These are phyloP conservation scores for Papilio demoleus DNA, from an alignment of 2,888 invertebrate genomes.

Conservation along the genomic window DNA sequence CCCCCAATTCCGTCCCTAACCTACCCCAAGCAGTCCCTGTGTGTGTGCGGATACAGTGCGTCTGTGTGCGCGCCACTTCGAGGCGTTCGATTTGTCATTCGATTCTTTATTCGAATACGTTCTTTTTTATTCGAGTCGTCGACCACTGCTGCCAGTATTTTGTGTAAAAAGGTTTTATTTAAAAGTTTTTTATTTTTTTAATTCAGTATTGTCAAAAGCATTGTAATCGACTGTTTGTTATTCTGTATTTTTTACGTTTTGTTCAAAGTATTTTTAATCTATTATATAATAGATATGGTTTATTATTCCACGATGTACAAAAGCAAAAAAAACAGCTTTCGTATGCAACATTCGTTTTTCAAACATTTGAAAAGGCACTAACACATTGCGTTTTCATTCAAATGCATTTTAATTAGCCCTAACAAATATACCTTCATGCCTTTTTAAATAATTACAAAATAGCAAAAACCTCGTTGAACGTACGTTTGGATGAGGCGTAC, in stretches of 20 bases:
- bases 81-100: constrained; percentile 54
- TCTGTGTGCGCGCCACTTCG: constrained; percentile 50
- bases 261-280: constrained; percentile 2
- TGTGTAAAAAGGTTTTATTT: constrained; percentile 9
- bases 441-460: constrained; percentile 31
- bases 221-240: not conserved
- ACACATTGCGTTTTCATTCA: constrained; percentile 32
- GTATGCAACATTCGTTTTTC: constrained; percentile 21
- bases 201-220: not conserved
- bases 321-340: constrained; percentile 17
- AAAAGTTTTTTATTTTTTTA: not conserved
- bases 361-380: constrained; percentile 32
- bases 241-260: not conserved
- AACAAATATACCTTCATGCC: constrained; percentile 28
- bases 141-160: constrained; percentile 28
- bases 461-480: constrained; percentile 9
- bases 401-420: constrained; percentile 34
- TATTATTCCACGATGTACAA: constrained; percentile 20
- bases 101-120: constrained; percentile 44
- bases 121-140: constrained; percentile 38
- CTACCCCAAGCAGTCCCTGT: constrained; percentile 70
- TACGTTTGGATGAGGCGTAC: constrained; percentile 1
- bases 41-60: constrained; percentile 43
- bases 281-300: constrained; percentile 1
- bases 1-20: constrained; percentile 78